Evolutionary conservation across 2,113 vertebrate genomes (phyloP), one percentile per base, ranked within the genome.

Genomic region (Thymallus thymallus): DNA sequence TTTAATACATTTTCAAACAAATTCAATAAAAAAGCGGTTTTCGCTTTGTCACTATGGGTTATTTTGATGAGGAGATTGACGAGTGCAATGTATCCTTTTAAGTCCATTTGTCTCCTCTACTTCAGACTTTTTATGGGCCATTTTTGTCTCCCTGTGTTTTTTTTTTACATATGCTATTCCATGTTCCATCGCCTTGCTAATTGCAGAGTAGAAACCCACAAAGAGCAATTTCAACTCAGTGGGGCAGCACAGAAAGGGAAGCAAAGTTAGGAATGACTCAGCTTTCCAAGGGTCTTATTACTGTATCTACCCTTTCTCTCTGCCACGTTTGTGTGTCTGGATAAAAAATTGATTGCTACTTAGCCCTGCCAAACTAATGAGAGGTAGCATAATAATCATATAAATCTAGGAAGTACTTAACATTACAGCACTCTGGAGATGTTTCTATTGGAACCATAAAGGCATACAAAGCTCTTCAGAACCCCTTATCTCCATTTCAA

Each of bases 151-250:
- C 46, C 78, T 84, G 78, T 87, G 16, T 82, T 87, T 87, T 81
- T 77, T 84, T 64, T 2, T 29, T 0, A 66, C 64, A n/a, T 66
- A 48, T 78, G 72, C 80, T 75, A 62, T 84, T 81, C 77, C 74
- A 75, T 82, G 80, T 84, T 88, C 85, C 82, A 5, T 86, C 76
- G 77, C 73, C 86, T 74, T 72, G 78, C 74, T 90, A 87, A 91
- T 88, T 90, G 86, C 80, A 89, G 85, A 60, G 80, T 87, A 71
- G 77, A n/a, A 71, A 83, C 32, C 86, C 84, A 72, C 82, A 90
- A 78, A 79, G 79, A 78, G 68, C 82, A 77, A 83, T 87, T 88
- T 83, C 81, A 84, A 70, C 77, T 77, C 72, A 51, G 72, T 20
- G 46, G 32, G 70, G 70, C 23, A 61, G 75, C 78, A 86, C 46